Base-by-base conservation (phyloP, 2,888 invertebrate species). In the Gymnosoma rotundatum region DNA sequence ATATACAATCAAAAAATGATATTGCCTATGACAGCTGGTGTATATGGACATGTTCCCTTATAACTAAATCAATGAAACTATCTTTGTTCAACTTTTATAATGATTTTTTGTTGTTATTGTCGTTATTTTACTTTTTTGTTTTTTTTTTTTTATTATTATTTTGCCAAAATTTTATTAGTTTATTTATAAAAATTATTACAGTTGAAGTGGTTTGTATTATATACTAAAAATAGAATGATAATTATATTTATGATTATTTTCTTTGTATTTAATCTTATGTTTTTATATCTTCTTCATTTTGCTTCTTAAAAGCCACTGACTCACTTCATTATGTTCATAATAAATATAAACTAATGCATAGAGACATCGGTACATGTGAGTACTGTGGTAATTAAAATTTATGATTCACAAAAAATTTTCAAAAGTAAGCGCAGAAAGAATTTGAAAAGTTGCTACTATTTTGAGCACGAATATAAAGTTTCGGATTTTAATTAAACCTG, bases 151-250 rank as follows among this genome's bases (percentile, higher is more conserved):
- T 78, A 21, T 1, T 32, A 52, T 45, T 60, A 69, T 70, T 79
- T 72, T 79, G 70, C 48, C 78, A 79, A 83, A 75, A 75, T 79
- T 75, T 75, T 58, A 79, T 75, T 75, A 66, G 45, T 69, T 74
- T 25, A 52, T 52, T 74, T 67, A 21, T 32, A 67, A 73, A 21
- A 56, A 60, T n/a, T 64, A 60, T 73, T 73, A 60, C 58, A 42
- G 25, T 38, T 67, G 32, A 42, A 66, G 50, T 66, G 48, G 21
- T 61, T 38, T 32, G 18, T 50, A 70, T 63, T 48, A 36, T 50
- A 70, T 56, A 25, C 25, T 25, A 2, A 25, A 54, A 61, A 45
- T 54, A 45, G 48, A 32, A 50, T 58, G 20, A 50, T 76, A 36
- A 72, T 66, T 4, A 36, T 38, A 38, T 75, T 36, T 42, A 61